Base-by-base conservation (phyloP, 2,888 invertebrate genomes). In the Mythimna vitellina region DNA sequence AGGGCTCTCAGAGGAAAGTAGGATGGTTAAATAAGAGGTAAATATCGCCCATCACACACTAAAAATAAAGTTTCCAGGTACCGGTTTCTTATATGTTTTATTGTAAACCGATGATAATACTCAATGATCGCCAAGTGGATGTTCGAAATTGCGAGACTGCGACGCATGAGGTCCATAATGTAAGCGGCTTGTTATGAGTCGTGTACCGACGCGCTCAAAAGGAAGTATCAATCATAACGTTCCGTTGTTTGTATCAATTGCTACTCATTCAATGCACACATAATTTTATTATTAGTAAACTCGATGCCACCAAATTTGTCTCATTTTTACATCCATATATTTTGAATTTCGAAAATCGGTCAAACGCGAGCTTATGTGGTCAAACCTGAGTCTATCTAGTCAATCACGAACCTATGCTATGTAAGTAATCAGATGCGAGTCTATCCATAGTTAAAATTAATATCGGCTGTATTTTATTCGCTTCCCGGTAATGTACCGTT, bases 161-260 rank as follows among this genome's bases (percentile, higher is more conserved):
- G 54, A 70, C 32, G 29, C 12, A 51, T 56, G 60, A 53, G 66
- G 60, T 75, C 58, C 70, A 20, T 64, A 76, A 61, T 56, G 22
- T 78, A 46, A 46, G 56, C 65, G 51, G 53, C 46, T 20, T 58
- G 42, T 58, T 65, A 67, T 38, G 62, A 54, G 32, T 62, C 54
- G 51, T 65, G 65, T 60, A 68, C 29, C 35, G 62, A 51, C 60
- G 46, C 72, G 65, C 35, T 63, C 58, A 46, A 54, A 53, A 81
- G 81, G 81, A 80, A 58, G 78, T 65, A 56, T 67, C 67, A 81
- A 73, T 80, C 60, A 65, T 51, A 73, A 64, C 20, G n/a, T 51
- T 54, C 54, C 54, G 35, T 76, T 80, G 63, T 64, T 72, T 69
- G 68, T 69, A 69, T 66, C 68, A 64, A 65, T 80, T 71, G 57